Percentiles rank a stretch among this genome's conserved stretches.
phyloP scores from a whole-genome alignment of 2,888 invertebrate genomes.

The Ptychoptera contaminata region DNA sequence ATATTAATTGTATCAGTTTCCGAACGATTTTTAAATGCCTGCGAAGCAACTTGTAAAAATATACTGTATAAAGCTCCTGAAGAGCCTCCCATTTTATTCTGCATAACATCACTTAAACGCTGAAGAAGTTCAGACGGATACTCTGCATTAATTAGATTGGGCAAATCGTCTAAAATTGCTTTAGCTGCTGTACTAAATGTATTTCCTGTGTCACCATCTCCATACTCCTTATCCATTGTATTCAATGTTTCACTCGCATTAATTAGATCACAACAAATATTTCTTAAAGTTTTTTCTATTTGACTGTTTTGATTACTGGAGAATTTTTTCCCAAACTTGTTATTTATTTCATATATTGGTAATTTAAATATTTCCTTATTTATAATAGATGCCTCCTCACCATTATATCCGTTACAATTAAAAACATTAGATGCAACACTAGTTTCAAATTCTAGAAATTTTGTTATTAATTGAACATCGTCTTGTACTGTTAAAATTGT shows the following conservation, averaged over 20 bases:
- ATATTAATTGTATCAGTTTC: conserved; percentile 13
- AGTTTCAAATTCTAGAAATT: conserved; percentile 3
- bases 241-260: conserved; percentile 38
- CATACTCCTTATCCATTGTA: conserved; percentile 49
- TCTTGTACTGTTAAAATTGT: conserved; percentile 44
- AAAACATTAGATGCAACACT: not conserved
- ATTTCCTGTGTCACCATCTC: conserved; percentile 60
- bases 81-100: conserved; percentile 59
- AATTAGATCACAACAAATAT: conserved; percentile 34
- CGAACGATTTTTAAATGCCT: conserved; percentile 24
- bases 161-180: conserved; percentile 21
- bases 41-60: conserved; percentile 49
- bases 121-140: conserved; percentile 33
- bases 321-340: too few relatives aligned
- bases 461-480: conserved; percentile 12
- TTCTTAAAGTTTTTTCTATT: too few relatives aligned
- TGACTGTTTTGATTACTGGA: too few relatives aligned
- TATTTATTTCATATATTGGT: too few relatives aligned
- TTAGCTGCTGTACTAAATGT: not conserved
- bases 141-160: conserved; percentile 23
- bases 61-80: conserved; percentile 67
- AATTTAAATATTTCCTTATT: too few relatives aligned
- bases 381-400: not conserved
- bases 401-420: not conserved
- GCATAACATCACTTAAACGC: conserved; percentile 36